Conservation (phyloP, 2,888 invertebrate genomes). For the Cosmia pyralina region DNA sequence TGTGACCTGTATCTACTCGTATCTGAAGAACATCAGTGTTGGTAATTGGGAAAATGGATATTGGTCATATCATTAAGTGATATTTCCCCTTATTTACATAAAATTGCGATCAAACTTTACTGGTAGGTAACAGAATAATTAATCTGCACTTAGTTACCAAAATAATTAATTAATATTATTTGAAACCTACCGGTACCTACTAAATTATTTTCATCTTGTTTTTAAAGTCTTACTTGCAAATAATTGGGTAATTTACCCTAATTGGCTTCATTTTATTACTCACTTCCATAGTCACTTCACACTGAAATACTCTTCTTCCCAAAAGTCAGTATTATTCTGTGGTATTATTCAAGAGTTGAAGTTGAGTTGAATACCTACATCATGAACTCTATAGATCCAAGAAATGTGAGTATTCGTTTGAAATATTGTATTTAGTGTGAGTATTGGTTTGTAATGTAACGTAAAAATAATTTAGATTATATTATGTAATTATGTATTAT, state of each 20-base stretch:
- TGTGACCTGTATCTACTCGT: not conserved
- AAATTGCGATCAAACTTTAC: not conserved
- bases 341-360: constrained; percentile 18
- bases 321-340: too few species aligned
- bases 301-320: not conserved
- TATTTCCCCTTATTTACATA: not conserved
- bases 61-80: not conserved
- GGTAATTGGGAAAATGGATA: not conserved
- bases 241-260: constrained; percentile 16
- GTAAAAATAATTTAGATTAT: not conserved
- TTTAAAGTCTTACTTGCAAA: not conserved
- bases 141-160: not conserved
- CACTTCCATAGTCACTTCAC: constrained; percentile 8
- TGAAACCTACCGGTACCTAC: not conserved
- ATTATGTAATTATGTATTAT: not conserved
- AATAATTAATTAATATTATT: not conserved
- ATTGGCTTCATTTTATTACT: not conserved
- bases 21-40: not conserved
- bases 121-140: not conserved
- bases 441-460: not conserved
- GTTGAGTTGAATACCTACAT: constrained; percentile 11
- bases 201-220: not conserved
- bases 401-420: constrained; percentile 32
- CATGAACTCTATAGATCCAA: constrained; percentile 26
- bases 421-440: not conserved